Base-by-base conservation (phyloP, 1,140 invertebrate species). In the Thalassaphorura encarpata region DNA sequence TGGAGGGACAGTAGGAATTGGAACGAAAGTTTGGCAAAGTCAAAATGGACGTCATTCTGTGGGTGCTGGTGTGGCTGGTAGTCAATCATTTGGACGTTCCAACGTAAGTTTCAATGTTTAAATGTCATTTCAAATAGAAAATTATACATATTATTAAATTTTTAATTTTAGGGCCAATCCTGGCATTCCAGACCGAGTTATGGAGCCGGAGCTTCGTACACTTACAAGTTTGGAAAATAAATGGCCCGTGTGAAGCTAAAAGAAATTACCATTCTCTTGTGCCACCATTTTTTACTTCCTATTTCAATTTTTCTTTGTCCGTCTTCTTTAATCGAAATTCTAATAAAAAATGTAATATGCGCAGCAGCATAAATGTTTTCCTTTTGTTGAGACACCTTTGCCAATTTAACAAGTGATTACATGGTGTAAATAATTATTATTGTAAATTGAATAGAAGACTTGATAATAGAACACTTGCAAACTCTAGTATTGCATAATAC, bases 11-110 rank as follows among this genome's bases (percentile, higher is more conserved):
- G 36, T 52, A 13, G 50, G 51, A 5, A 24, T 48, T 1, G 51
- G 45, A 41, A 45, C 50, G 21, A 61, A 61, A 23, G 58, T 50
- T 3, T 60, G 54, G 49, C 40, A 60, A 52, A 60, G 58, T 27
- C 24, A 33, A 36, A 60, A 60, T 33, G 48, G 59, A 11, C 28
- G 59, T 18, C 59, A 61, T 28, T 2, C 39, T 29, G 27, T 61
- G 13, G 59, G 54, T 18, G 54, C 52, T 39, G 54, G 42, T 18
- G 54, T 42, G 28, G 52, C 42, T 49, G 2, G 36, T 33, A 33
- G 57, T 26, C 29, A 40, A 42, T 24, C 15, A 31, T 54, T 50
- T 50, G 54, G 51, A 54, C 52, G 33, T 60, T 19, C 52, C 18
- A 43, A 58, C 23, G 58, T 57, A 52, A 15, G 26, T 36, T 36